phyloP scores from a whole-genome alignment of 1,140 invertebrate species.

The Hormaphis cornu region DNA sequence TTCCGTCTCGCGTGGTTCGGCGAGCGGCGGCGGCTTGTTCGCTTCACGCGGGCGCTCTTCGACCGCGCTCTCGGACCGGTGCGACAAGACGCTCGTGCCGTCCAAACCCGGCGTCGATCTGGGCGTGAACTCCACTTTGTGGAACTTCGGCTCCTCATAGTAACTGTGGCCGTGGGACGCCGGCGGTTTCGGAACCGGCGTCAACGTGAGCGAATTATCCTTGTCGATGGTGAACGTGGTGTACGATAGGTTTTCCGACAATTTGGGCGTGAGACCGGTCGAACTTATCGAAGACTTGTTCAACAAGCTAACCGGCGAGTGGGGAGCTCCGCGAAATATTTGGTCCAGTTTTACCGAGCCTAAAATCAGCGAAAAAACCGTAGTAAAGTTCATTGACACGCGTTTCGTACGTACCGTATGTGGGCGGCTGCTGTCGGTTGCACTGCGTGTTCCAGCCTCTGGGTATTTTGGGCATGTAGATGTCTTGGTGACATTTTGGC shows the following conservation, averaged over 20 bases:
- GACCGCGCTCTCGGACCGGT: neutral
- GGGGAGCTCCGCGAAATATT: slow-evolving; percentile 37
- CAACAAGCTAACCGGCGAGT: slow-evolving; percentile 37
- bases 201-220: slow-evolving; percentile 9
- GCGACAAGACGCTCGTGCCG: slow-evolving; percentile 35
- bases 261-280: neutral
- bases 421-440: slow-evolving; percentile 29
- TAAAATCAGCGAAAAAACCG: slow-evolving; percentile 27
- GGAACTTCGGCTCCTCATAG: slow-evolving; percentile 5
- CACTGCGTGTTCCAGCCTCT: slow-evolving; percentile 46
- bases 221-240: slow-evolving; percentile 11
- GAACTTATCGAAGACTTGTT: slow-evolving; percentile 1
- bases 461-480: slow-evolving; percentile 47
- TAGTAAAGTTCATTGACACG: neutral
- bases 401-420: slow-evolving; percentile 16
- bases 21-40: neutral
- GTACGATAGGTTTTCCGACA: neutral
- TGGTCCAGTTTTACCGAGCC: slow-evolving; percentile 39
- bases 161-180: slow-evolving; percentile 14
- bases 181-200: neutral
- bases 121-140: slow-evolving; percentile 22
- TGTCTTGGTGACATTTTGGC: neutral
- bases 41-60: neutral
- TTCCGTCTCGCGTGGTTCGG: neutral
- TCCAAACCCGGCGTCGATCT: slow-evolving; percentile 32